Conservation (phyloP, 2,113 vertebrate genomes). For the Kryptolebias marmoratus region DNA sequence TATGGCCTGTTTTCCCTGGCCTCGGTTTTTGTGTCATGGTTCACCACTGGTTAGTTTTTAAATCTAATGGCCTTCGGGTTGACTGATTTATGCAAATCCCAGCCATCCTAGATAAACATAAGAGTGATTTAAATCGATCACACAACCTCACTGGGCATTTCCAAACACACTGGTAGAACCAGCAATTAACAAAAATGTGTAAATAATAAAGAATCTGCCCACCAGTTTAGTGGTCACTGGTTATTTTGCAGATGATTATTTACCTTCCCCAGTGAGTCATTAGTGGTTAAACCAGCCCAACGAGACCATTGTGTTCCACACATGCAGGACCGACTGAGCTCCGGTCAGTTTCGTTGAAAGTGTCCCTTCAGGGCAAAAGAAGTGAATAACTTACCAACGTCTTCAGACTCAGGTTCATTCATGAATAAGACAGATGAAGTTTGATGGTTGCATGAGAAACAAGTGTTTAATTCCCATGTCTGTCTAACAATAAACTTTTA, state of each 20-base stretch:
- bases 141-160: conserved; percentile 12
- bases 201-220: conserved; percentile 10
- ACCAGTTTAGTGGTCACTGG: conserved; percentile 33
- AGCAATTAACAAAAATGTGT: conserved; percentile 26
- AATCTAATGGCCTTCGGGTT: conserved; percentile 52
- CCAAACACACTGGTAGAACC: conserved; percentile 12
- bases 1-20: conserved; percentile 12
- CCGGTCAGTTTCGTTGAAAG: conserved; percentile 1
- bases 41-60: conserved; percentile 51
- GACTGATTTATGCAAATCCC: conserved; percentile 41
- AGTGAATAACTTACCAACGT: background rate
- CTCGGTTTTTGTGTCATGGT: conserved; percentile 38
- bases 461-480: too few species aligned
- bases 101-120: conserved; percentile 38
- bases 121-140: conserved; percentile 40
- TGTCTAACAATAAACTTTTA: too few species aligned
- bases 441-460: background rate
- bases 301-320: conserved; percentile 5
- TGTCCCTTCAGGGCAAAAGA: background rate
- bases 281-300: conserved; percentile 36
- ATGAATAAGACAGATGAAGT: background rate
- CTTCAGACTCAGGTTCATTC: background rate
- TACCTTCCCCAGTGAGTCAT: conserved; percentile 55
- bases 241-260: conserved; percentile 62
- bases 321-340: conserved; percentile 4